phyloP scores from a whole-genome alignment of 1,140 invertebrate genomes.

The Panagrolaimus sp. region DNA sequence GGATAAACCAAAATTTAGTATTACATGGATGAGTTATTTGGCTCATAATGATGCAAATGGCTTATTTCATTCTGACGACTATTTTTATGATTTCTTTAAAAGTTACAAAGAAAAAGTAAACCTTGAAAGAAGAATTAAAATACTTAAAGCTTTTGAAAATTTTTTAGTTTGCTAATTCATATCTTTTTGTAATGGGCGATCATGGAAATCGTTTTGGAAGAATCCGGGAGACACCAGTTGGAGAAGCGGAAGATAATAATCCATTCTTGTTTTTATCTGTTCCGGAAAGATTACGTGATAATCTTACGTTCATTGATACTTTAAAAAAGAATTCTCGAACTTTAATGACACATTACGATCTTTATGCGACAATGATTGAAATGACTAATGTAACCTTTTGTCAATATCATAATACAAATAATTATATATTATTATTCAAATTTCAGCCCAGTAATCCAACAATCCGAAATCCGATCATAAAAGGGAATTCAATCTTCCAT shows the following conservation, averaged over 20 bases:
- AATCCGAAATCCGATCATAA: background rate
- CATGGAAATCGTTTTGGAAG: background rate
- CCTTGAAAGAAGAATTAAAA: background rate
- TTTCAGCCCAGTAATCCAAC: no score
- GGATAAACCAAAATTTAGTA: conserved; percentile 25
- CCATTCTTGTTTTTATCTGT: background rate
- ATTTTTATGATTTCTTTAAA: conserved; percentile 24
- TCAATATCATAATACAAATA: no score
- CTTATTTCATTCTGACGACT: conserved; percentile 20
- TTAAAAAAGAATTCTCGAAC: background rate
- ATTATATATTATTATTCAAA: no score
- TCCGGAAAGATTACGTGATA: background rate
- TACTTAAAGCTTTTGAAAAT: background rate
- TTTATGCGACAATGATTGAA: conserved; percentile 9
- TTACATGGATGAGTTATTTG: conserved; percentile 28
- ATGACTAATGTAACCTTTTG: background rate
- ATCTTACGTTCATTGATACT: background rate
- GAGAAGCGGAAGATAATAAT: conserved; percentile 6
- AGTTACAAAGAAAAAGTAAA: conserved; percentile 19
- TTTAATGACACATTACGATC: conserved; percentile 13
- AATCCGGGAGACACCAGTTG: background rate
- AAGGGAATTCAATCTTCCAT: background rate
- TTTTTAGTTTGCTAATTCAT: conserved; percentile 10
- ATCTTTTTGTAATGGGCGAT: background rate
- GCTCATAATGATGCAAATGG: conserved; percentile 23